These are phyloP conservation scores for Stenoptilia bipunctidactyla DNA, from an alignment of 2,888 invertebrate species.

Conservation along the genomic window DNA sequence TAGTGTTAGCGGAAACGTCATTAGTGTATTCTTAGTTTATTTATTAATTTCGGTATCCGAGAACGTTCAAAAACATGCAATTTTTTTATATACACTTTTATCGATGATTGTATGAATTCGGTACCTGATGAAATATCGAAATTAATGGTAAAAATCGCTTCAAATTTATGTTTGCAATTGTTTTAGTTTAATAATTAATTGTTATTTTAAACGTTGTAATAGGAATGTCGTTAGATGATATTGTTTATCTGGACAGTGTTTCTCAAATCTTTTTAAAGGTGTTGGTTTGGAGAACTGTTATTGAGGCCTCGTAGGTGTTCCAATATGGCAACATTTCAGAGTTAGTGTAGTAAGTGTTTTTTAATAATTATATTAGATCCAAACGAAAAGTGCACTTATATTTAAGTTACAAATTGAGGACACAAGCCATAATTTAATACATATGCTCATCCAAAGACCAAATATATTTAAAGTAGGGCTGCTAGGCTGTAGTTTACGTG, in stretches of 20 bases:
- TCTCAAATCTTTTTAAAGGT: constrained; percentile 39
- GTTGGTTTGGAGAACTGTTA: no score
- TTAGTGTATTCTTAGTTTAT: not conserved
- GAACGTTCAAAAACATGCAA: not conserved
- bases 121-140: constrained; percentile 56
- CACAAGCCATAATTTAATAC: constrained; percentile 64
- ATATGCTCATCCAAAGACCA: constrained; percentile 71
- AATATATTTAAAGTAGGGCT: constrained; percentile 50
- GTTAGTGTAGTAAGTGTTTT: constrained; percentile 4
- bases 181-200: constrained; percentile 22
- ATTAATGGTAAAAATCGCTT: constrained; percentile 23
- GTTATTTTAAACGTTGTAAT: constrained; percentile 24
- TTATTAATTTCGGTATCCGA: not conserved
- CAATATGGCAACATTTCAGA: no score
- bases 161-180: constrained; percentile 5
- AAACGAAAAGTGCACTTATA: constrained; percentile 60
- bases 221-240: constrained; percentile 19
- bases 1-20: not conserved
- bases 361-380: not conserved
- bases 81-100: not conserved
- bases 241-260: constrained; percentile 41
- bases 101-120: constrained; percentile 26
- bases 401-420: constrained; percentile 46
- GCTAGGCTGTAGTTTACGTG: constrained; percentile 52
- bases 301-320: no score